These are phyloP conservation scores for Hirtodrosophila alboralis DNA, from an alignment of 2,888 invertebrate genomes.

Conservation along the genomic window DNA sequence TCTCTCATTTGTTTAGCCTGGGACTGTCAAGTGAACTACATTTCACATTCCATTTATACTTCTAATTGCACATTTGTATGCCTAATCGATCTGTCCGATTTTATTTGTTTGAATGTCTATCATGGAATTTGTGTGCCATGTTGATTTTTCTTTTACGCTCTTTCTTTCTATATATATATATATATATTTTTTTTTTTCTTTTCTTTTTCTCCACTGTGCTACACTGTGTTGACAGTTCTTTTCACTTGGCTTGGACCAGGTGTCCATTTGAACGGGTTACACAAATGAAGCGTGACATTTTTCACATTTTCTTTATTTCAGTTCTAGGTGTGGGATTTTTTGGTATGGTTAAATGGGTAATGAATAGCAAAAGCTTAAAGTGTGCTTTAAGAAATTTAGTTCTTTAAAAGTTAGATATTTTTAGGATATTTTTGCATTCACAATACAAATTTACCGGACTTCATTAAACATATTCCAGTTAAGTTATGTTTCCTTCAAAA, in stretches of 20 bases:
- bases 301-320: slow-evolving; percentile 61
- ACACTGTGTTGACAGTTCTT: slow-evolving; percentile 44
- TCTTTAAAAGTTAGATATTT: no score
- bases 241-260: slow-evolving; percentile 57
- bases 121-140: slow-evolving; percentile 71
- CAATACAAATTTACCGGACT: no score
- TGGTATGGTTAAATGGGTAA: slow-evolving; percentile 4
- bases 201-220: slow-evolving; percentile 11
- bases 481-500: no score
- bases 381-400: not conserved
- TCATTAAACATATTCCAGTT: no score
- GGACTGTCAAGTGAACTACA: slow-evolving; percentile 31
- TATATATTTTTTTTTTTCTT: slow-evolving; percentile 3
- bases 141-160: slow-evolving; percentile 35
- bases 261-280: slow-evolving; percentile 71
- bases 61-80: slow-evolving; percentile 78
- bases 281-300: slow-evolving; percentile 77
- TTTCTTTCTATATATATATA: no score
- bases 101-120: slow-evolving; percentile 62
- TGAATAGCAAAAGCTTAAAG: not conserved
- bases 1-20: slow-evolving; percentile 1
- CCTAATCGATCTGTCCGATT: slow-evolving; percentile 76
- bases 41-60: slow-evolving; percentile 26
- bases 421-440: no score
- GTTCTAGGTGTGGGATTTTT: slow-evolving; percentile 8